Base-by-base conservation (phyloP, 1,140 invertebrate genomes). In the Piezodorus guildinii region DNA sequence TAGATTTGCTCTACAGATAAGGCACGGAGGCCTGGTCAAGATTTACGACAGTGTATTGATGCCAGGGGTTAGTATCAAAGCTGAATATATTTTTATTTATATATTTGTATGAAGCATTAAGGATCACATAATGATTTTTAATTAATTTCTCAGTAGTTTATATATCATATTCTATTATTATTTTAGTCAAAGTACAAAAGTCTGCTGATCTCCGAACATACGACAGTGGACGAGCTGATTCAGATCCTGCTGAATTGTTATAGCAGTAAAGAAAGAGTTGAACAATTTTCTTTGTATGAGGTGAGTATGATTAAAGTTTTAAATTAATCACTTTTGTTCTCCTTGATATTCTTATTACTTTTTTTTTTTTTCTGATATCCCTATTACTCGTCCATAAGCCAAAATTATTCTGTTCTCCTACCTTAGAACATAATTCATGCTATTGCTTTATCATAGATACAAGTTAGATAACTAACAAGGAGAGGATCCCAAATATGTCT, bases 11-110 rank as follows among this genome's bases (percentile, higher is more conserved):
- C 76, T 95, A 46, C 86, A 92, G 76, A 87, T 88, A 69, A 81
- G 86, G 68, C 82, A 87, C 27, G 91, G 91, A 30, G 90, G 90
- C 12, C 78, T 94, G 54, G 86, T 94, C 62, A 91, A 91, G 76
- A 87, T 95, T 17, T 90, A 93, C 77, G 92, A 94, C 71, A 90
- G 88, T 45, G 89, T 88, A 44, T 77, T 94, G 59, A 92, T 91
- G 83, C 85, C 87, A 52, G 90, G 86, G 71, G 83, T 85, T 73
- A 79, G 80, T 78, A 60, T 65, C 34, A 46, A 15, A 6, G 34
- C 9, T 39, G 34, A 39, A 39, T 39, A 39, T 39, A 10, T 8
- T 1, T 39, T 39, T 39, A 3, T 30, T 30, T 30, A 3, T 39
- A n/a, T 17, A 17, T 9, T 16, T n/a, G 8, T 19, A 51, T 19